Evolutionary conservation across 2,113 vertebrate genomes (phyloP).

Genomic region (Salvator merianae): DNA sequence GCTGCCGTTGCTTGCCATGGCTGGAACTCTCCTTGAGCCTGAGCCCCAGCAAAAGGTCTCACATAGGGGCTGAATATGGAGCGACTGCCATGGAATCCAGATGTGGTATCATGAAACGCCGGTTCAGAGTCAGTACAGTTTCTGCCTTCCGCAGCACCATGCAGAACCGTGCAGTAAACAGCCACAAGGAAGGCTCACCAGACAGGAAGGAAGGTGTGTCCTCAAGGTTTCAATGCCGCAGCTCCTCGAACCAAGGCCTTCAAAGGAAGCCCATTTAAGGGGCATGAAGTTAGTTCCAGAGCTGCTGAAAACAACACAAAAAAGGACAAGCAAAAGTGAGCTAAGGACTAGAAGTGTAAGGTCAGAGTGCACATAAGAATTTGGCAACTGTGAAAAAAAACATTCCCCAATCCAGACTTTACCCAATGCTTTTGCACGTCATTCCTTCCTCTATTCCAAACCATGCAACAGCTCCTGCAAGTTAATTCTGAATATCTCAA

Average conservation of each 20-base stretch:
- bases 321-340: conserved; percentile 39
- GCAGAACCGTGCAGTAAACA: too few relatives aligned
- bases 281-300: background rate
- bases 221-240: background rate
- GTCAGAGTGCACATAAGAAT: background rate
- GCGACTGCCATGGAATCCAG: background rate
- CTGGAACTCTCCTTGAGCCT: conserved; percentile 19
- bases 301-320: conserved; percentile 28
- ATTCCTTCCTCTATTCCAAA: background rate
- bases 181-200: background rate
- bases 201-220: background rate
- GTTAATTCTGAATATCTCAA: background rate
- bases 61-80: conserved; percentile 18
- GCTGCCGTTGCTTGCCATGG: conserved; percentile 96
- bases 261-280: background rate
- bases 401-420: background rate
- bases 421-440: background rate
- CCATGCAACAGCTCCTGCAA: background rate
- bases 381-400: background rate
- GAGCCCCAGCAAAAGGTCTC: background rate
- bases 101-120: background rate
- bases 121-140: background rate
- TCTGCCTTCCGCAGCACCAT: background rate
- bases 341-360: background rate
- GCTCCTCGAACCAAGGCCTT: background rate